These are phyloP conservation scores for Pipistrellus pipistrellus DNA, from an alignment of 2,797 vertebrate species.

Conservation along the genomic window DNA sequence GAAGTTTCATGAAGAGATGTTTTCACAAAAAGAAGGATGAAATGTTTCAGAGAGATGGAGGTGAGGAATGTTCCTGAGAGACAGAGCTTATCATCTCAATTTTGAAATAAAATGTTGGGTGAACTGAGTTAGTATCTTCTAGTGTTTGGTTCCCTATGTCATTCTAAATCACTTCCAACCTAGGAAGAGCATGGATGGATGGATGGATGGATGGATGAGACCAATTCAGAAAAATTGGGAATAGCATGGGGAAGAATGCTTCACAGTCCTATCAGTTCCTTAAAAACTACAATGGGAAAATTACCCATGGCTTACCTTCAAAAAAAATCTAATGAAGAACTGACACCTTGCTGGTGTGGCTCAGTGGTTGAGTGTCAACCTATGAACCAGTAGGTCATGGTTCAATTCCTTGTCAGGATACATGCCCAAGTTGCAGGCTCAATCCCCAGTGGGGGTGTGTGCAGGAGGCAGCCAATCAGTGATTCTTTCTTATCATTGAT, in stretches of 20 bases:
- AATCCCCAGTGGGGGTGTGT: not conserved
- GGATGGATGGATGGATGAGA: not conserved
- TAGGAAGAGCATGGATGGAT: not conserved
- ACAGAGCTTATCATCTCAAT: not conserved
- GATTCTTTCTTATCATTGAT: not conserved
- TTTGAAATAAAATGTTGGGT: not conserved
- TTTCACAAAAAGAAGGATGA: not conserved
- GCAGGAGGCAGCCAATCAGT: too few relatives aligned
- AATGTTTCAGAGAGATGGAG: not conserved
- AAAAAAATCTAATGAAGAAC: not conserved
- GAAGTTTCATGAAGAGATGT: not conserved
- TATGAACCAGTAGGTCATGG: too few relatives aligned
- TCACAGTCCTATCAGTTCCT: not conserved
- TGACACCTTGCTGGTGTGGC: too few relatives aligned
- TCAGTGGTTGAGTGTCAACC: too few relatives aligned
- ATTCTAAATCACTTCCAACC: not conserved
- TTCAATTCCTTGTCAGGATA: too few relatives aligned
- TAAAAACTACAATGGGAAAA: not conserved
- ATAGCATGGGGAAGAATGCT: not conserved
- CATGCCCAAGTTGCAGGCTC: not conserved
- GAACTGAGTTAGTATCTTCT: not conserved
- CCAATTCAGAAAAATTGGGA: not conserved
- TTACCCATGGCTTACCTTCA: not conserved
- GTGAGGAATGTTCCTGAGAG: not conserved
- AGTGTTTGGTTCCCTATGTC: not conserved